Evolutionary conservation across 2,888 invertebrate genomes (phyloP).

Genomic region (Macrosiphum euphorbiae): DNA sequence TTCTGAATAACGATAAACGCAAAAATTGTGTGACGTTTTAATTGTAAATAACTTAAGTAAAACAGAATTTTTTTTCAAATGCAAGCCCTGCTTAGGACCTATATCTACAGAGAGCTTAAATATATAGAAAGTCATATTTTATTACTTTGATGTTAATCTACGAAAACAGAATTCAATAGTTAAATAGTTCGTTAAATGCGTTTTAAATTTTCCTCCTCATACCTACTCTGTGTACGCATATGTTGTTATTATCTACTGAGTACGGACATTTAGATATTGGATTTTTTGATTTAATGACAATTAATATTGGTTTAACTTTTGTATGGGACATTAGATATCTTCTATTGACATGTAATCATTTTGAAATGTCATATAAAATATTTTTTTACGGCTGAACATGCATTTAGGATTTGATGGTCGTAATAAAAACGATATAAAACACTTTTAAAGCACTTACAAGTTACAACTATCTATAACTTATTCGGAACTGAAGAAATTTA

Average conservation of each 20-base stretch:
- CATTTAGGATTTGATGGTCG: neutral
- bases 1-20: too few relatives aligned
- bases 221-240: neutral
- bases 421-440: slow-evolving; percentile 26
- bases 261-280: neutral
- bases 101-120: neutral
- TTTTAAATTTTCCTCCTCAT: neutral
- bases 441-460: slow-evolving; percentile 21
- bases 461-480: neutral
- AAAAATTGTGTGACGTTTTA: too few relatives aligned
- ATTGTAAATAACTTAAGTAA: too few relatives aligned
- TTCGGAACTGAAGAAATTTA: neutral
- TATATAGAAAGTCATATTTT: neutral
- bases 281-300: neutral
- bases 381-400: slow-evolving; percentile 15
- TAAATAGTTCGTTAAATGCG: neutral
- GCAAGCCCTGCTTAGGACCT: neutral
- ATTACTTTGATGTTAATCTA: neutral
- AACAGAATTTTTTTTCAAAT: too few relatives aligned
- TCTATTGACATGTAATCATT: neutral
- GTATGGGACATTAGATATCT: neutral
- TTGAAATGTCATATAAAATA: slow-evolving; percentile 8
- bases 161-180: neutral
- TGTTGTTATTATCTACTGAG: neutral
- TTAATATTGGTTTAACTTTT: neutral